phyloP scores from a whole-genome alignment of 2,888 invertebrate genomes.

The Dicranocentrus wangi region DNA sequence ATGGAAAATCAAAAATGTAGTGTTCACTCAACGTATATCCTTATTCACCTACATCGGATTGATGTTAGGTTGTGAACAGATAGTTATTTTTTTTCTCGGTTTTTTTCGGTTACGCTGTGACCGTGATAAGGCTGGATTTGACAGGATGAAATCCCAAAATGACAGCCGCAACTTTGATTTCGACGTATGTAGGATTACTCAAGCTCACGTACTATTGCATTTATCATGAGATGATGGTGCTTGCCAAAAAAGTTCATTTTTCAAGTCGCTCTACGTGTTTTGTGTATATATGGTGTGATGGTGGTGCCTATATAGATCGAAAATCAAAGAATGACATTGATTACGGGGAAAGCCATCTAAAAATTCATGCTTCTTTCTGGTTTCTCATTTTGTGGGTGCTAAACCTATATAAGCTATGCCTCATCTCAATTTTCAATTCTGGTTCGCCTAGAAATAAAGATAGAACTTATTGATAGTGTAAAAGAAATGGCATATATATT shows the following conservation, averaged over 20 bases:
- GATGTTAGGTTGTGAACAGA: too few species aligned
- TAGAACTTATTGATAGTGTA: too few species aligned
- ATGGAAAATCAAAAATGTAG: constrained; percentile 30
- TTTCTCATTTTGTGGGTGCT: too few species aligned
- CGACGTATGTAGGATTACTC: background rate
- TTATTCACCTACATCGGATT: too few species aligned
- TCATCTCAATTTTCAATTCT: too few species aligned
- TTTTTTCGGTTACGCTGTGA: background rate
- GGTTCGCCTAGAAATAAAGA: too few species aligned
- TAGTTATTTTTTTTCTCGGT: background rate
- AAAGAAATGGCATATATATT: too few species aligned
- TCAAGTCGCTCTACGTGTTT: background rate
- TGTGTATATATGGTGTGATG: too few species aligned
- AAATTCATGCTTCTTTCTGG: too few species aligned
- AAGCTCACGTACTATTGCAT: background rate
- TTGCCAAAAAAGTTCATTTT: background rate
- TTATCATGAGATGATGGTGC: background rate
- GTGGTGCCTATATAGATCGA: too few species aligned
- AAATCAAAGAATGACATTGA: background rate
- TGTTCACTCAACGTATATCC: background rate
- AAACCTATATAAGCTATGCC: too few species aligned
- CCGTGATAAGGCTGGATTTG: background rate
- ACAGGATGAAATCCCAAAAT: constrained; percentile 4
- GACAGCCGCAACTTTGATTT: constrained; percentile 7
- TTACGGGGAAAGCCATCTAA: too few species aligned